Evolutionary conservation across 1,140 invertebrate species (phyloP), one percentile per base, ranked within the genome.

Genomic region (Colletes latitarsis): DNA sequence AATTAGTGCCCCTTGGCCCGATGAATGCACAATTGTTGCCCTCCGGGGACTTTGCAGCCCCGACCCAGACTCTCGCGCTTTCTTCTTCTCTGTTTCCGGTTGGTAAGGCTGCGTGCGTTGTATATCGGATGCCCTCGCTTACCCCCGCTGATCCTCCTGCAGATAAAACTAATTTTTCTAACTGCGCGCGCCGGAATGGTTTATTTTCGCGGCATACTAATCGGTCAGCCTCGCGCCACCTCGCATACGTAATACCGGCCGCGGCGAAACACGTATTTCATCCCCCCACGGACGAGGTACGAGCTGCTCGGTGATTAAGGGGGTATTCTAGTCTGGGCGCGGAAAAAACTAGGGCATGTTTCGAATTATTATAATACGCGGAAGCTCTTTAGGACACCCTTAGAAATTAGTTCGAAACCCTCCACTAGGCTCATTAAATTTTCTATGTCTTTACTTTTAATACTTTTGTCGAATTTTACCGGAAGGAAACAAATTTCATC

Each of bases 11-110:
- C 81, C 89, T 85, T 83, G 84, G 81, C 85, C 76, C 89, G 90
- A 91, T 88, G 91, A 92, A 91, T 89, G 90, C 88, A 82, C 89
- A 91, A 92, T 91, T 89, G 88, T 90, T 88, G 87, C 88, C 88
- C 77, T 83, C 82, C 72, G 82, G 83, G 83, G 74, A 82, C 76
- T 83, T 84, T 84, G 84, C 77, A 62, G 78, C 76, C 79, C 62
- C 58, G 81, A 77, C 82, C 73, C 68, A 74, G 43, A 64, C 75
- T 57, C 70, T 8, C 53, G 15, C 55, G 60, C 74, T 83, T 77
- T 63, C 79, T 74, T 72, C 75, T 30, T 1, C 52, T 49, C 68
- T n/a, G 70, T 39, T 82, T 78, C 80, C 74, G 83, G 55, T 69
- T 66, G 49, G 53, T 60, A 79, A 72, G 30, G 58, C 68, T 83